A percentile compares a stretch with the other conserved stretches of the same genome.
Evolutionary conservation across 2,113 vertebrate genomes (phyloP).

Genomic region (pig (Sus scrofa)): T2T-Sscrofa CM000824.6:216737501-216738000

Average conservation of each 20-base stretch:
- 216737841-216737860: neutral
- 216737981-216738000: neutral
- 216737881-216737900: neutral
- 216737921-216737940: neutral
- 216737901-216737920: too few species aligned
- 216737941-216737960: neutral
- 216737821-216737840: neutral
- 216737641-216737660: neutral
- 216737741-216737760: neutral
- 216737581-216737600: neutral
- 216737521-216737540: neutral
- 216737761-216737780: neutral
- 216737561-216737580: neutral
- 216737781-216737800: neutral
- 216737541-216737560: neutral
- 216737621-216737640: neutral
- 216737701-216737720: neutral
- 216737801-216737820: neutral
- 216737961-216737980: neutral
- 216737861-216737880: neutral
- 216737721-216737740: neutral
- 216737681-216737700: neutral
- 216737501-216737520: neutral
- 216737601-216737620: neutral
- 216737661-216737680: neutral